Evolutionary conservation across 1,140 invertebrate species (phyloP).

Genomic region (Tetramorium parvispinum): DNA sequence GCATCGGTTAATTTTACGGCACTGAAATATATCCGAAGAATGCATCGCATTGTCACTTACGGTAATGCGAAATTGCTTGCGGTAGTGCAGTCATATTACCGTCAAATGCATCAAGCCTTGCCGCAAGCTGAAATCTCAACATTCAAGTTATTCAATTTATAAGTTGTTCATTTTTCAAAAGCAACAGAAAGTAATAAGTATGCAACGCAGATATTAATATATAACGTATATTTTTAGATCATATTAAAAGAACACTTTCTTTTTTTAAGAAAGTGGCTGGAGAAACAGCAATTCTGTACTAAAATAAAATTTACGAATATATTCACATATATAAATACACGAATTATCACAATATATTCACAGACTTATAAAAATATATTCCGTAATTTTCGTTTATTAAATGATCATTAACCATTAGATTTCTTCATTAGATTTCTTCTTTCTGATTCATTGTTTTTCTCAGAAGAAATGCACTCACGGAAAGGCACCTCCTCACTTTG

Average conservation of each 20-base stretch:
- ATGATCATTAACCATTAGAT: neutral
- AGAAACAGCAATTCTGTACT: neutral
- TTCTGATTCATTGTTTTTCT: neutral
- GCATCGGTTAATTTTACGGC: slow-evolving; percentile 57
- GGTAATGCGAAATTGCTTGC: slow-evolving; percentile 40
- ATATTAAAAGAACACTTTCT: neutral
- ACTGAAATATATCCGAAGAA: slow-evolving; percentile 48
- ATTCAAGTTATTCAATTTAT: neutral
- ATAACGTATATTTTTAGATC: neutral
- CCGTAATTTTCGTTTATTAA: neutral
- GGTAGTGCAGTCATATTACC: slow-evolving; percentile 9
- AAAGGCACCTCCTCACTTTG: neutral
- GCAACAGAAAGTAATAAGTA: neutral
- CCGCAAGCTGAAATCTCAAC: neutral
- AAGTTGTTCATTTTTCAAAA: slow-evolving; percentile 11
- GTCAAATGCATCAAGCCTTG: neutral
- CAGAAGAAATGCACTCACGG: neutral
- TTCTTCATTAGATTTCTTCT: neutral
- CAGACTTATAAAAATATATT: neutral
- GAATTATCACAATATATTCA: neutral
- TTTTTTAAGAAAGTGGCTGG: neutral
- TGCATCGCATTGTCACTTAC: slow-evolving; percentile 38
- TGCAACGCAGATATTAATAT: neutral
- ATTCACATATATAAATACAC: neutral
- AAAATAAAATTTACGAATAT: neutral